Evolutionary conservation across 1,140 invertebrate genomes (phyloP).

Genomic region (Drosophila sp.): DNA sequence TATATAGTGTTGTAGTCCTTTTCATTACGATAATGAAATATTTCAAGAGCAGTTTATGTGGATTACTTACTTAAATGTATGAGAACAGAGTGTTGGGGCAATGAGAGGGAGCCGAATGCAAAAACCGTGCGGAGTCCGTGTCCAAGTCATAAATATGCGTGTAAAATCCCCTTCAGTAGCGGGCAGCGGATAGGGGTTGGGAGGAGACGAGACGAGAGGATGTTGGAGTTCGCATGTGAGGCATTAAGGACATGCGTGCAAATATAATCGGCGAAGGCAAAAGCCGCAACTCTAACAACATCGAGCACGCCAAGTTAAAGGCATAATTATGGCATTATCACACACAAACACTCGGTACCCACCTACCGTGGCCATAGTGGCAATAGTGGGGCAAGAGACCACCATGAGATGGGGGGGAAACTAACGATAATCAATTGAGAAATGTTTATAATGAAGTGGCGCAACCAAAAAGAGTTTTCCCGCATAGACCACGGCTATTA

Average conservation of each 20-base stretch:
- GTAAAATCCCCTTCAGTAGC: conserved; percentile 31
- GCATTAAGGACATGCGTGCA: conserved; percentile 67
- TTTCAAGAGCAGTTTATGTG: conserved; percentile 78
- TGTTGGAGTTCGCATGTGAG: conserved; percentile 1
- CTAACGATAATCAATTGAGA: conserved; percentile 80
- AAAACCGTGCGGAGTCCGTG: conserved; percentile 38
- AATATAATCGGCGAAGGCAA: conserved; percentile 60
- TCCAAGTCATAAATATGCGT: conserved; percentile 59
- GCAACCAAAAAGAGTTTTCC: conserved; percentile 50
- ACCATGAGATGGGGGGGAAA: conserved; percentile 20
- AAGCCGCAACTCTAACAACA: conserved; percentile 66
- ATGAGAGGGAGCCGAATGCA: conserved; percentile 55
- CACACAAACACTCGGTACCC: conserved; percentile 42
- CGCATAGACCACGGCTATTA: neutral
- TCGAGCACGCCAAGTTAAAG: conserved; percentile 64
- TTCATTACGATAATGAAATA: conserved; percentile 81
- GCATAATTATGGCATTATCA: conserved; percentile 79
- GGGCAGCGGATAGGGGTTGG: conserved; percentile 9
- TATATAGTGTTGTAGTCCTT: conserved; percentile 58
- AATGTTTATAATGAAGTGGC: conserved; percentile 80
- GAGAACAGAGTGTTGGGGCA: neutral
- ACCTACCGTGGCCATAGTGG: conserved; percentile 8
- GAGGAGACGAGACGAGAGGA: neutral
- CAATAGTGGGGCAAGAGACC: neutral
- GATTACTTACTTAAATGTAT: conserved; percentile 71